Evolutionary conservation across 2,888 invertebrate genomes (phyloP), one percentile per base, ranked within the genome.

Genomic region (Ormyrus pomaceus): DNA sequence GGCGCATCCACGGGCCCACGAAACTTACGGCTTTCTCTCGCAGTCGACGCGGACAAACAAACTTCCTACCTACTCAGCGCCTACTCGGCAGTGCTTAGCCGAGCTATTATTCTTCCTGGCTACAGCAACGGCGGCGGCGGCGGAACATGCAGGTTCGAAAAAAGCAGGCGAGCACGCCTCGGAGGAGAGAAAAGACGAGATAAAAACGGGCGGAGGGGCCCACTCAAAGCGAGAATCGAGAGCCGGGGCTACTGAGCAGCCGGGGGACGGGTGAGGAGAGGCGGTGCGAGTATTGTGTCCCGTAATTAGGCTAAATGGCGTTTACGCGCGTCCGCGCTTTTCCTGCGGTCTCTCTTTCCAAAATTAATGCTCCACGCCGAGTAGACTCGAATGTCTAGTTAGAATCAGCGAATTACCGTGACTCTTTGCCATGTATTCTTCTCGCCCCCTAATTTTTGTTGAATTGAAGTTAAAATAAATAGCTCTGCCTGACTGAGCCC

Each of bases 11-110:
- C 13, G 55, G 46, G 48, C 13, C 1, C 34, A 6, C 59, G 51
- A 48, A 66, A 74, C 66, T 74, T 66, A 74, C 9, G n/a, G 13
- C 34, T 34, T 34, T 34, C 34, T 34, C 34, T 34, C 34, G 56
- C 45, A 58, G 13, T 46, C 55, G 56, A 45, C 64, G 34, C 79
- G 65, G 71, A 56, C 70, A 75, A 79, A 75, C 75, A 76, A 76
- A 80, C 79, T 76, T 76, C 61, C 75, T 71, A 76, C 80, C 77
- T 73, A 80, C 80, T 77, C 77, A 77, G 80, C 80, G 73, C 58
- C 76, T 74, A 77, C 69, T 71, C 53, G 64, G 53, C 58, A 50
- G 34, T 34, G 34, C 34, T 34, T 34, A 34, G 53, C 8, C 48
- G 71, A 53, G 6, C 65, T 66, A 80, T 80, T 76, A 80, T 76